Evolutionary conservation across 2,113 vertebrate species (phyloP).

Genomic region (Equus quagga): DNA sequence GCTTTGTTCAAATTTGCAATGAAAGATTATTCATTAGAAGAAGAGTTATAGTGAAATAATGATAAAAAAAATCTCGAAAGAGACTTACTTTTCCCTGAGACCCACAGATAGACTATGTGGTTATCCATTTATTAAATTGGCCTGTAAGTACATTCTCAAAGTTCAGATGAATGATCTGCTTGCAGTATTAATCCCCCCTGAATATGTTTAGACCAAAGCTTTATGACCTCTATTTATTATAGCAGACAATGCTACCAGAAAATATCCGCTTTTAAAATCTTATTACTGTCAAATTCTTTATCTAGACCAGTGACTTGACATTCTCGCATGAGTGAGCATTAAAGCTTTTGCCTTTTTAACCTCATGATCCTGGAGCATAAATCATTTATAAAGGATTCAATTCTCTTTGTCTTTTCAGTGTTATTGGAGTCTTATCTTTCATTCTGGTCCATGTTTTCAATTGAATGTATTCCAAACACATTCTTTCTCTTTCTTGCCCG

Average conservation of each 20-base stretch:
- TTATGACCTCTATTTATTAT: slow-evolving; percentile 84
- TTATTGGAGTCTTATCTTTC: slow-evolving; percentile 85
- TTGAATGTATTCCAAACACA: slow-evolving; percentile 79
- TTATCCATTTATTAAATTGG: slow-evolving; percentile 80
- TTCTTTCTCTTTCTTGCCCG: background rate
- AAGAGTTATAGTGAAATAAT: slow-evolving; percentile 56
- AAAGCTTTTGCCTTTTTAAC: slow-evolving; percentile 87
- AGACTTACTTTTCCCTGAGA: background rate
- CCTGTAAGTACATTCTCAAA: slow-evolving; percentile 78
- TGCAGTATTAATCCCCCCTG: slow-evolving; percentile 54
- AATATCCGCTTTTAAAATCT: slow-evolving; percentile 85
- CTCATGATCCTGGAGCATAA: slow-evolving; percentile 85
- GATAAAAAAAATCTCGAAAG: slow-evolving; percentile 6
- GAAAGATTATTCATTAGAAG: background rate
- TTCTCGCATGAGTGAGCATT: slow-evolving; percentile 84
- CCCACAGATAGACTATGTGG: slow-evolving; percentile 65
- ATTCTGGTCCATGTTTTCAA: slow-evolving; percentile 80
- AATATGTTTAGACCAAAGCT: slow-evolving; percentile 80
- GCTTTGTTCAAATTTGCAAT: slow-evolving; percentile 65
- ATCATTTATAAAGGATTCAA: slow-evolving; percentile 85
- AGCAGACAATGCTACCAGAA: slow-evolving; percentile 75
- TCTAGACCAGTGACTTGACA: slow-evolving; percentile 84
- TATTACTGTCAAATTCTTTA: slow-evolving; percentile 85
- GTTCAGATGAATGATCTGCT: slow-evolving; percentile 68
- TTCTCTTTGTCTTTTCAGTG: slow-evolving; percentile 80